Evolutionary conservation across 2,888 invertebrate species (phyloP).

Genomic region (Nymphalis polychloros): DNA sequence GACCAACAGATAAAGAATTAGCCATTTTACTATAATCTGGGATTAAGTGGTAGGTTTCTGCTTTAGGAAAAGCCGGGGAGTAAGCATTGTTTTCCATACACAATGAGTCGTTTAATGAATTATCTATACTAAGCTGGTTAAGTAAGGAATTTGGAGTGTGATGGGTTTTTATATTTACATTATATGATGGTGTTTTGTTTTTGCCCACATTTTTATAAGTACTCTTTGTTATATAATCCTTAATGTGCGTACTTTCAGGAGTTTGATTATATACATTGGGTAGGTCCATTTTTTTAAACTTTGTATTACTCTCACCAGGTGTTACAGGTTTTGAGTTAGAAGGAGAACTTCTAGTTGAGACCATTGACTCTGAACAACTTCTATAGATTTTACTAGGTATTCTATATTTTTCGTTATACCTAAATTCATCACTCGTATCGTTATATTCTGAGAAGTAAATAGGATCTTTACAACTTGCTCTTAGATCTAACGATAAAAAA

Average conservation of each 20-base stretch:
- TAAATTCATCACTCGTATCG: slow-evolving; percentile 34
- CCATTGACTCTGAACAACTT: slow-evolving; percentile 20
- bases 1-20: slow-evolving; percentile 82
- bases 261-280: slow-evolving; percentile 22
- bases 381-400: slow-evolving; percentile 17
- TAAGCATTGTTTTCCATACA: slow-evolving; percentile 27
- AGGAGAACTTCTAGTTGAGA: slow-evolving; percentile 19
- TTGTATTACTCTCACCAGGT: slow-evolving; percentile 51
- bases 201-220: neutral
- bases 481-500: slow-evolving; percentile 62
- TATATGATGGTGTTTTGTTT: slow-evolving; percentile 22
- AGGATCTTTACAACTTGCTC: slow-evolving; percentile 51
- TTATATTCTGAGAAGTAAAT: slow-evolving; percentile 8
- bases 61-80: slow-evolving; percentile 19
- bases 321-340: slow-evolving; percentile 39
- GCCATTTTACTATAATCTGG: slow-evolving; percentile 75
- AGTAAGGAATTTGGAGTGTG: slow-evolving; percentile 9
- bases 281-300: slow-evolving; percentile 62
- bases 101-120: slow-evolving; percentile 18
- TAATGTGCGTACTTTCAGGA: slow-evolving; percentile 38
- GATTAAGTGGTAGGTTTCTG: slow-evolving; percentile 56
- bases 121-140: slow-evolving; percentile 19
- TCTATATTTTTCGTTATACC: slow-evolving; percentile 47
- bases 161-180: slow-evolving; percentile 5
- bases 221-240: neutral